Conservation (phyloP, 2,888 invertebrate species). For the Pheosia tremula region DNA sequence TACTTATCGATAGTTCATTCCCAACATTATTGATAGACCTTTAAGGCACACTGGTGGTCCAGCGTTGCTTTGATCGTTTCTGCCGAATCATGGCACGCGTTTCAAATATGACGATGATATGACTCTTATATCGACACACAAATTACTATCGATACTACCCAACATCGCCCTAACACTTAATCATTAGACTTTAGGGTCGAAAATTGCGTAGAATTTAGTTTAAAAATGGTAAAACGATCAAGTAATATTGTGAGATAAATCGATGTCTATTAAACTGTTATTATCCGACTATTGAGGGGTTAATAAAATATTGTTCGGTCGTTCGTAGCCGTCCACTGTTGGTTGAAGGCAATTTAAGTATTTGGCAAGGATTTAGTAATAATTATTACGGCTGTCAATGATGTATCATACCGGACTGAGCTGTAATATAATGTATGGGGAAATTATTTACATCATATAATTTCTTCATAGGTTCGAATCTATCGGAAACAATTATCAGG, state of each 20-base stretch:
- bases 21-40: slow-evolving; percentile 34
- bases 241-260: slow-evolving; percentile 64
- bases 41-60: slow-evolving; percentile 77
- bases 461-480: no score
- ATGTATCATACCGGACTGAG: no score
- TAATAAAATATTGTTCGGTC: slow-evolving; percentile 78
- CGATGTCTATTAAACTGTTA: slow-evolving; percentile 80
- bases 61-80: slow-evolving; percentile 74
- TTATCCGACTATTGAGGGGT: slow-evolving; percentile 74
- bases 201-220: slow-evolving; percentile 13
- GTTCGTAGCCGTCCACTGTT: slow-evolving; percentile 46
- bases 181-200: slow-evolving; percentile 18
- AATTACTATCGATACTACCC: slow-evolving; percentile 17
- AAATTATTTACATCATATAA: no score
- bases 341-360: slow-evolving; percentile 50
- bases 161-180: slow-evolving; percentile 28
- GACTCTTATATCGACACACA: slow-evolving; percentile 62
- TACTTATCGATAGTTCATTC: slow-evolving; percentile 45
- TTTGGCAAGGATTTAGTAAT: slow-evolving; percentile 26
- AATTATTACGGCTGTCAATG: slow-evolving; percentile 17
- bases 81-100: slow-evolving; percentile 83
- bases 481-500: no score
- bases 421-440: no score
- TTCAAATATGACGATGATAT: slow-evolving; percentile 81
- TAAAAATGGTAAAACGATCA: slow-evolving; percentile 15